Base-by-base conservation (phyloP, 2,797 vertebrate genomes). In the Propithecus deckenii region DNA sequence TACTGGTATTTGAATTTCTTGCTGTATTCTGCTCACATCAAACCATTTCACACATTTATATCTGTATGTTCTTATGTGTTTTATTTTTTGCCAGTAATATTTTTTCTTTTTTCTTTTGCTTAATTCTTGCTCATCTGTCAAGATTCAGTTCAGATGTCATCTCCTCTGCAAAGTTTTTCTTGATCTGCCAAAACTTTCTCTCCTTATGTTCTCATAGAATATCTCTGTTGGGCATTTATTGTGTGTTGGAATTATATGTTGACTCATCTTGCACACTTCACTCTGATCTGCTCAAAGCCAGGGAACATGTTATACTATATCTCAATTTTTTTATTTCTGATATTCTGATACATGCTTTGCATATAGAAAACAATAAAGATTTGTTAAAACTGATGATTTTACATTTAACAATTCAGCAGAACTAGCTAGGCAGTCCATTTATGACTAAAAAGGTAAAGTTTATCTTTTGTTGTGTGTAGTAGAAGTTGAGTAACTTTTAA, bases 61-160 rank as follows among this genome's bases (percentile, higher is more conserved):
- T 71, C 5, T 89, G 1, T 52, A 4, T 87, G 4, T 93, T 85
- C 15, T 65, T 65, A 35, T 4, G 15, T 23, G 74, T 46, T 89
- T 91, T 57, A 38, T 72, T 91, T 43, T 52, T 0, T 95, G 52
- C 52, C 55, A 32, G 2, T 46, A 18, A 3, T 90, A 15, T 76
- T 96, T 17, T 59, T 93, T n/a, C 84, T 20, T 59, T 74, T 28
- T 55, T 38, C n/a, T 96, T 96, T 95, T 38, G 30, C 67, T 46
- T 85, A 14, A 76, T 89, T 90, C 28, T 50, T 91, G 15, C 22
- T 95, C 22, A 23, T 92, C 63, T 88, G 32, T 92, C 14, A 65
- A 59, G 9, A 65, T 75, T 80, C 18, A 75, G 4, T 50, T 85
- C 15, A 88, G 17, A 7, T 69, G 17, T 59, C 9, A 35, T 81